Conservation (phyloP, 2,888 invertebrate species). For the Morpho deidamia region DNA sequence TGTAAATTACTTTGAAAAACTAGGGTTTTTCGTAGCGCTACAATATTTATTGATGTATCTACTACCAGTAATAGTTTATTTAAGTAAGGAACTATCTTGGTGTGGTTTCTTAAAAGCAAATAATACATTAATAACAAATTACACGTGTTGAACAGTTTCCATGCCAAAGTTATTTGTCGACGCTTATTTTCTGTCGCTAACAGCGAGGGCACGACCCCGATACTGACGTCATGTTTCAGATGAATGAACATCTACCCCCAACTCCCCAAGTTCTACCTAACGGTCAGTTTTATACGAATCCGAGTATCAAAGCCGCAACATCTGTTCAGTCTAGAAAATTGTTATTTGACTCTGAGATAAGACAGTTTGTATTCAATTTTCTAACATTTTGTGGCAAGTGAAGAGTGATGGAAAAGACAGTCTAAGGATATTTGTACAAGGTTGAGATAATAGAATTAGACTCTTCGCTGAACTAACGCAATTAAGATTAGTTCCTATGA, state of each 20-base stretch:
- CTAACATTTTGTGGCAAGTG: neutral
- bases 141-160: conserved; percentile 27
- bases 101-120: too few species aligned
- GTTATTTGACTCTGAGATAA: conserved; percentile 24
- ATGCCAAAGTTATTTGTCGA: conserved; percentile 38
- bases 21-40: too few species aligned
- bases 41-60: too few species aligned
- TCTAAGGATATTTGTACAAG: too few species aligned
- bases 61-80: too few species aligned
- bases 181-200: conserved; percentile 38
- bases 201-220: conserved; percentile 64
- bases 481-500: too few species aligned
- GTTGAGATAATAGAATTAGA: too few species aligned
- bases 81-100: too few species aligned
- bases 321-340: conserved; percentile 37
- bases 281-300: conserved; percentile 50
- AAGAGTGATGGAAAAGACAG: neutral
- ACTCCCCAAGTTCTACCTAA: conserved; percentile 33
- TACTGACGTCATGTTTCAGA: conserved; percentile 65
- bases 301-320: conserved; percentile 52
- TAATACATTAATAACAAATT: neutral
- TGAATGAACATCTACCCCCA: conserved; percentile 63
- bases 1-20: too few species aligned
- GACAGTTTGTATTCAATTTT: conserved; percentile 5
- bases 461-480: too few species aligned